Evolutionary conservation across 2,113 vertebrate species (phyloP).

Genomic region (Anolis sagrei): DNA sequence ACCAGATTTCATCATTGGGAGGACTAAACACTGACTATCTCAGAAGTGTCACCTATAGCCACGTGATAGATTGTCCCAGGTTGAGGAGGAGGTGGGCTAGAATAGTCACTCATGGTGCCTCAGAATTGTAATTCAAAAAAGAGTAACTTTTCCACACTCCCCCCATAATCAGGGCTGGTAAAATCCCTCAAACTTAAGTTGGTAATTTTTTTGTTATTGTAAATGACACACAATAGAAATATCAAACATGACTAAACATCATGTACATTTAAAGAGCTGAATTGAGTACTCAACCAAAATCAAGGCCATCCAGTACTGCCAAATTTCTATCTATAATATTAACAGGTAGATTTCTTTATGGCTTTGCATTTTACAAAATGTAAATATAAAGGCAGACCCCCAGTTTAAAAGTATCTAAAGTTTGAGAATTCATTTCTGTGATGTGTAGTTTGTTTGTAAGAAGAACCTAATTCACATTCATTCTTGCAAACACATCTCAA

Average conservation of each 20-base stretch:
- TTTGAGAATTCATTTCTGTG: neutral
- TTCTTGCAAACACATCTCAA: conserved; percentile 6
- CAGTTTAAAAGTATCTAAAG: neutral
- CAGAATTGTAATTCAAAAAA: neutral
- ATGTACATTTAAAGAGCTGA: neutral
- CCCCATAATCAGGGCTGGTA: neutral
- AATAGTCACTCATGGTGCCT: neutral
- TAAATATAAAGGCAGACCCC: neutral
- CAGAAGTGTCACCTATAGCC: neutral
- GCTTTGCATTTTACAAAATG: neutral
- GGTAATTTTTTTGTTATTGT: neutral
- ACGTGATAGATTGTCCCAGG: neutral
- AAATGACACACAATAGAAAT: neutral
- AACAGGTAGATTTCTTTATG: too few relatives aligned
- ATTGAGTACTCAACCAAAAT: neutral
- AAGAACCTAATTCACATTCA: neutral
- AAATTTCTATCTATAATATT: neutral
- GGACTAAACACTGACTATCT: neutral
- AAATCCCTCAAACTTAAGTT: neutral
- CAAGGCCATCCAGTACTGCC: neutral
- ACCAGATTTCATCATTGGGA: neutral
- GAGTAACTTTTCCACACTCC: too few relatives aligned
- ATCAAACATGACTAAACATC: neutral
- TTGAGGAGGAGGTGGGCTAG: too few relatives aligned
- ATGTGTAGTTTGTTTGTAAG: neutral